phyloP scores from a whole-genome alignment of 2,113 vertebrate species.

The Poicephalus meyeri region DNA sequence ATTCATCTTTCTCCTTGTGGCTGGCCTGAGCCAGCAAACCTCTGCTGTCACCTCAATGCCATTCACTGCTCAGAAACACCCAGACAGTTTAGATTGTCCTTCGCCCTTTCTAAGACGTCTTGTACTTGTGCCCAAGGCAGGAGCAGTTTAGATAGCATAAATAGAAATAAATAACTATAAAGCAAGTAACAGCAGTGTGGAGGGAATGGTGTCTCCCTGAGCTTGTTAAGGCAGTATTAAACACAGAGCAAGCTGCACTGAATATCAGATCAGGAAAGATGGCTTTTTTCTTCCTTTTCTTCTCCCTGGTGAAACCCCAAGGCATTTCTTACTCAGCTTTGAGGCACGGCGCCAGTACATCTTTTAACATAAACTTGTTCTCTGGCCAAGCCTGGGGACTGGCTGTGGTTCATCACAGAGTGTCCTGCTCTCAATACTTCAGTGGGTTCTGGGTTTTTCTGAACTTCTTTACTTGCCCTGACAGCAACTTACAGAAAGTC shows the following conservation, averaged over 20 bases:
- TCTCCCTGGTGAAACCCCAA: neutral
- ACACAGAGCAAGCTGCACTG: neutral
- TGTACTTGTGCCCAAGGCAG: neutral
- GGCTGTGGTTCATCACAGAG: neutral
- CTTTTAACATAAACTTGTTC: slow-evolving; percentile 24
- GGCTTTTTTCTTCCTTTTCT: neutral
- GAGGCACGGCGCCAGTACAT: neutral
- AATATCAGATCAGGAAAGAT: slow-evolving; percentile 7
- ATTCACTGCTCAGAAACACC: neutral
- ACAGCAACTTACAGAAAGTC: neutral
- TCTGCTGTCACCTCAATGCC: neutral
- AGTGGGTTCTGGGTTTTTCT: neutral
- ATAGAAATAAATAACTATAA: slow-evolving; percentile 49
- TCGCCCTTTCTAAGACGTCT: neutral
- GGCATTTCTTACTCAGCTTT: neutral
- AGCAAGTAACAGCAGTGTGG: neutral
- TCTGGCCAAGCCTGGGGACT: neutral
- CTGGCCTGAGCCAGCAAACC: neutral
- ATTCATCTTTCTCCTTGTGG: accelerated
- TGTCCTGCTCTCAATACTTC: neutral
- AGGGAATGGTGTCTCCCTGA: neutral
- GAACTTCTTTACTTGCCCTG: neutral
- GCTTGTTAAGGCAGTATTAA: neutral
- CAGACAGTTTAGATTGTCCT: neutral
- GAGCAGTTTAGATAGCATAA: neutral